These are phyloP conservation scores for Toxotes jaculatrix DNA, from an alignment of 2,113 vertebrate species.

Conservation along the genomic window DNA sequence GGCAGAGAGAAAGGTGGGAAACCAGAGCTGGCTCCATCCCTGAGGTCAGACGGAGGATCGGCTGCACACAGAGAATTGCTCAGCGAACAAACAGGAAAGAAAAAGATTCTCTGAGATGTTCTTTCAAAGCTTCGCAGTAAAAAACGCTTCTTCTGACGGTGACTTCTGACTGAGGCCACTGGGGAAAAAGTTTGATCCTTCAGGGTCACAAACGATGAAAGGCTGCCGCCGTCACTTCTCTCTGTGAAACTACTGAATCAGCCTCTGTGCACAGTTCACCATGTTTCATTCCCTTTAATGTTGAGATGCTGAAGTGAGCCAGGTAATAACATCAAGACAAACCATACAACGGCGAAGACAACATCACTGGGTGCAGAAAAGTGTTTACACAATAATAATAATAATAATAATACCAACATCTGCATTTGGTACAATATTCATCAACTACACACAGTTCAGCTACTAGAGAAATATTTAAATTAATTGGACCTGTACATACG, in stretches of 20 bases:
- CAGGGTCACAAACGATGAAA: no score
- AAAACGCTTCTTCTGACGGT: no score
- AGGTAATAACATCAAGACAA: conserved; percentile 28
- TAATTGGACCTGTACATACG: conserved; percentile 20
- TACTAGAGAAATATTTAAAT: conserved; percentile 33
- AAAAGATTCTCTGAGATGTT: no score
- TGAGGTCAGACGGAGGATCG: not conserved
- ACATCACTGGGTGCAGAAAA: conserved; percentile 11
- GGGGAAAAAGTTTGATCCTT: no score
- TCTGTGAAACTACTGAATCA: not conserved
- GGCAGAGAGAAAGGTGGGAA: not conserved
- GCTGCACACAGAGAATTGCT: no score
- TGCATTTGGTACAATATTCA: conserved; percentile 21
- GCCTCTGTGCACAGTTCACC: not conserved
- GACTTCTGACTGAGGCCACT: no score
- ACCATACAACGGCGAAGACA: not conserved
- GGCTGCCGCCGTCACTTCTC: not conserved
- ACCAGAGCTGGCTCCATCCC: not conserved
- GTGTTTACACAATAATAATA: conserved; percentile 24
- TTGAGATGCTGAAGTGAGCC: conserved; percentile 24
- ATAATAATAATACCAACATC: conserved; percentile 8
- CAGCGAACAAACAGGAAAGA: no score
- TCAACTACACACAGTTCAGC: conserved; percentile 10
- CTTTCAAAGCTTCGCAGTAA: no score
- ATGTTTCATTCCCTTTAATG: conserved; percentile 59